Evolutionary conservation across 2,888 invertebrate species (phyloP), one percentile per base, ranked within the genome.

Genomic region (Eupithecia subumbrata): DNA sequence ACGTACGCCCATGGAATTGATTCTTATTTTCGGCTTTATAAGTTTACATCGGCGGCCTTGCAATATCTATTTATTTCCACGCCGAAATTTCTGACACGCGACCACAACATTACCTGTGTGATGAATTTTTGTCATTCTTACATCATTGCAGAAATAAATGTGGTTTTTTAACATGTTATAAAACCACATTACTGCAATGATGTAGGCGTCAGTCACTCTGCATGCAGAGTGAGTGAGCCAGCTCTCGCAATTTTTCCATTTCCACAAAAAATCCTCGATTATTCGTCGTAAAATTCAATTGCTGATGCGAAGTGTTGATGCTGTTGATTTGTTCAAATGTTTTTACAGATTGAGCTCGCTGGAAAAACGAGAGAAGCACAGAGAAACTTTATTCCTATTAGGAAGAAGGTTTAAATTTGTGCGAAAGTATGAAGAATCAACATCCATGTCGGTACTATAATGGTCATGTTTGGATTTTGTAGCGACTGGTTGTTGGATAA

Each of bases 281-380:
- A 84, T 84, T 78, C 77, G 70, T 80, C 78, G 77, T 79, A 77
- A 77, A 76, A 80, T 79, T 82, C 80, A 82, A 80, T 82, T 78
- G 81, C 72, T 79, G 78, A 78, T 70, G 76, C 71, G 74, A 66
- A 72, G 71, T 76, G 74, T 75, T 75, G 79, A 79, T 79, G 73
- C 56, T 73, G 74, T 78, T 78, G 81, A 80, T 80, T 80, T 80
- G 78, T 75, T 75, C 71, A 69, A 78, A 79, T 72, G 78, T 76
- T 78, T 77, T 76, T 69, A 52, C 69, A 69, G 40, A 67, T 74
- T 74, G 77, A 76, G 73, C 71, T 67, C 37, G n/a, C 25, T 68
- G 22, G 43, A 22, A 22, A 67, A 67, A 11, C 18, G 34, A 34
- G 37, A 4, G 43, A 68, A 43, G 43, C 40, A 14, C 2, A 68